Evolutionary conservation across 2,888 invertebrate genomes (phyloP).

Genomic region (Oligia strigilis): DNA sequence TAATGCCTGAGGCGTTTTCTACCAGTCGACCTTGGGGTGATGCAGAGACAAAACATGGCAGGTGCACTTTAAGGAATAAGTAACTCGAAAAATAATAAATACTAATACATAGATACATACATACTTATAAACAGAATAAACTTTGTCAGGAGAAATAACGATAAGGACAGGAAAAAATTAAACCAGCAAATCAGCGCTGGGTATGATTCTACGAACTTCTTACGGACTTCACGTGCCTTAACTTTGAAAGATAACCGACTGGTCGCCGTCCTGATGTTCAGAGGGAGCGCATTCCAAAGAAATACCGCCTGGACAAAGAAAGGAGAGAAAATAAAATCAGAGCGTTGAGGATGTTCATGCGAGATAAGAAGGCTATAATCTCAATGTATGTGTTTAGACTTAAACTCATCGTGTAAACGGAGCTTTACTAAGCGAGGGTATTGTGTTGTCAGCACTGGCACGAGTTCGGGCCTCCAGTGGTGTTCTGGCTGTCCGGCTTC

Average conservation of each 20-base stretch:
- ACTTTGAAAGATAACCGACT: neutral
- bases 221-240: neutral
- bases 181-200: neutral
- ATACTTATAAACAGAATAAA: neutral
- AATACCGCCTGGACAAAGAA: neutral
- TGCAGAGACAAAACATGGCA: neutral
- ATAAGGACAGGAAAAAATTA: neutral
- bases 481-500: slow-evolving; percentile 98
- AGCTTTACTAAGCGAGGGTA: neutral
- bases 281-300: neutral
- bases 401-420: neutral
- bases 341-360: neutral
- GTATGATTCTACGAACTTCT: neutral
- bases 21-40: neutral
- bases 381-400: neutral
- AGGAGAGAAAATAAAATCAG: neutral
- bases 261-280: neutral
- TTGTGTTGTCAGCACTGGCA: slow-evolving; percentile 93
- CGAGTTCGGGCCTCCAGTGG: slow-evolving; percentile 94
- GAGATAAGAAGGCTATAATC: neutral
- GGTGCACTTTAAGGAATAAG: neutral
- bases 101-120: neutral
- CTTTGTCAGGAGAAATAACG: neutral
- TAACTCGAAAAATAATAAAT: neutral
- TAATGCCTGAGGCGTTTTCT: neutral